Percentiles rank a stretch among this genome's conserved stretches.
These are phyloP conservation scores for Ceratoteleas bidentatus DNA, from an alignment of 1,140 invertebrate genomes.

Conservation along the genomic window DNA sequence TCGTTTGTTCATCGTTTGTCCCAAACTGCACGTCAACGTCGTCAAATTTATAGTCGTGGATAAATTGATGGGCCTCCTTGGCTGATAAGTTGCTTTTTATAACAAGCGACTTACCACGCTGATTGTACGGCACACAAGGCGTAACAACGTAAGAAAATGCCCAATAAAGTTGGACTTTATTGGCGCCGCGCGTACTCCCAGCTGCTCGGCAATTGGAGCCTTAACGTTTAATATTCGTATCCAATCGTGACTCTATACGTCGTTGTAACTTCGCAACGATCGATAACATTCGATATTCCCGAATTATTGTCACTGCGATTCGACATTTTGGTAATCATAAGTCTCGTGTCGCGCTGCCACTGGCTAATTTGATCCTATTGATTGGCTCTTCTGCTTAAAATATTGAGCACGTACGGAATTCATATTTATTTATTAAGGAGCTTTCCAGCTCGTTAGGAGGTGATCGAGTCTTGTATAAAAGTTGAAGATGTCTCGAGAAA, in stretches of 20 bases:
- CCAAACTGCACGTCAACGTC: not conserved
- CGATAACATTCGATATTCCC: conserved; percentile 48
- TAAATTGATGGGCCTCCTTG: not conserved
- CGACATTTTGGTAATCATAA: not conserved
- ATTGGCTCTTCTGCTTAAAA: no score
- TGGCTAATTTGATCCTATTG: no score
- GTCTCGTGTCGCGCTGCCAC: not conserved
- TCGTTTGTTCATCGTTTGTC: conserved; percentile 25
- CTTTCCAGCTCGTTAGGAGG: no score
- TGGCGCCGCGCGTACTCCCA: conserved; percentile 30
- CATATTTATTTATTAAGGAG: no score
- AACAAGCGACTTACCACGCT: not conserved
- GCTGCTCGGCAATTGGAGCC: conserved; percentile 41
- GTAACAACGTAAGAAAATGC: conserved; percentile 41
- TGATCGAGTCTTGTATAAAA: no score
- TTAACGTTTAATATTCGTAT: conserved; percentile 71
- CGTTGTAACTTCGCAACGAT: conserved; percentile 65
- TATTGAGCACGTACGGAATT: no score
- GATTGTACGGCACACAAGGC: conserved; percentile 2
- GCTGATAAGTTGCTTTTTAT: conserved; percentile 5
- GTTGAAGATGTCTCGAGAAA: no score
- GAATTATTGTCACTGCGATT: conserved; percentile 25
- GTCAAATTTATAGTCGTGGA: no score
- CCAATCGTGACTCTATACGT: conserved; percentile 60
- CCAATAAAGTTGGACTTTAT: conserved; percentile 55